Percentiles rank a stretch among this genome's conserved stretches.
Evolutionary conservation across 1,140 invertebrate species (phyloP).

Genomic region (Hesperophylax magnus): DNA sequence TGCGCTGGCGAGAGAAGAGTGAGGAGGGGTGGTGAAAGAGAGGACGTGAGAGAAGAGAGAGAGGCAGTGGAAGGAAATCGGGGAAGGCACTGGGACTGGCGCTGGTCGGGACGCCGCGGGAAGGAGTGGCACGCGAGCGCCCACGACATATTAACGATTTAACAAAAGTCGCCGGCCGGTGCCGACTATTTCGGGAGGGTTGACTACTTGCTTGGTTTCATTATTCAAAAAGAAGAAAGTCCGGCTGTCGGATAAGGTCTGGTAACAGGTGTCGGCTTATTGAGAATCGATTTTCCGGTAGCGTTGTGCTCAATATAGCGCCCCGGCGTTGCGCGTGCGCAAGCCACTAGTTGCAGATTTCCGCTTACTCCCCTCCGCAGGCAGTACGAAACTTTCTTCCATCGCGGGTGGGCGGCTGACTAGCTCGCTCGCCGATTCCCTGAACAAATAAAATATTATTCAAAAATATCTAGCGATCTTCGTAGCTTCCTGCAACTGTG

Average conservation of each 20-base stretch:
- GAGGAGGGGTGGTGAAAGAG: too few species aligned
- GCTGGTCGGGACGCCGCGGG: neutral
- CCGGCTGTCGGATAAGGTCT: slow-evolving; percentile 39
- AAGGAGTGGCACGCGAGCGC: neutral
- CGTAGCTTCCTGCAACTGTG: slow-evolving; percentile 11
- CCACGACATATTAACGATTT: slow-evolving; percentile 11
- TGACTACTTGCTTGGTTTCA: slow-evolving; percentile 9
- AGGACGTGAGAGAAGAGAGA: too few species aligned
- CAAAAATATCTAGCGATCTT: neutral
- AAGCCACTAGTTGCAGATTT: slow-evolving; percentile 44
- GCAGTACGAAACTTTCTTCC: slow-evolving; percentile 32
- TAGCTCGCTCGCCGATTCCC: slow-evolving; percentile 18
- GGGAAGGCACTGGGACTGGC: neutral
- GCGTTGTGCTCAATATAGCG: slow-evolving; percentile 23
- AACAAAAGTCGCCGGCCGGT: slow-evolving; percentile 5
- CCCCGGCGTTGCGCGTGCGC: slow-evolving; percentile 43
- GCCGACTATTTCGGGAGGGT: neutral
- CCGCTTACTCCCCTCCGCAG: slow-evolving; percentile 45
- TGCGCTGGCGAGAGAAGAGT: neutral
- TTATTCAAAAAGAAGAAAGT: slow-evolving; percentile 34
- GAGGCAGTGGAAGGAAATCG: neutral
- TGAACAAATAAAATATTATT: neutral
- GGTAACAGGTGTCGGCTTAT: slow-evolving; percentile 57
- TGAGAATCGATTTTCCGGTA: slow-evolving; percentile 53
- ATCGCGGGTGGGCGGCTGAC: slow-evolving; percentile 21